A percentile compares a stretch with the other conserved stretches of the same genome.
Evolutionary conservation across 2,888 invertebrate species (phyloP).

Genomic region (Hanleya hanleyi): DNA sequence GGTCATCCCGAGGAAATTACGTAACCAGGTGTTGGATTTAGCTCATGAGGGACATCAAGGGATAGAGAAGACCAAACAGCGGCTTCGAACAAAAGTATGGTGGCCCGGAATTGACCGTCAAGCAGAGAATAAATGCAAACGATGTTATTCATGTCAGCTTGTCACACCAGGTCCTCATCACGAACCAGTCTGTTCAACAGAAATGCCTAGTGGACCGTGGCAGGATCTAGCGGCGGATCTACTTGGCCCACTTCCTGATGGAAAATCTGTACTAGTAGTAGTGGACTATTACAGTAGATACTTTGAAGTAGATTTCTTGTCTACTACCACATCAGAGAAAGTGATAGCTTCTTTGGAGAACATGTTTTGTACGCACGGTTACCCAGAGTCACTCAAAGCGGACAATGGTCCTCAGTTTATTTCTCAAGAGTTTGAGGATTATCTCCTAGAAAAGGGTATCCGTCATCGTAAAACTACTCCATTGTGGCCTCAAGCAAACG

Average conservation of each 20-base stretch:
- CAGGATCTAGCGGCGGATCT: conserved; percentile 40
- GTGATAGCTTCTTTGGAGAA: conserved; percentile 32
- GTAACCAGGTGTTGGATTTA: conserved; percentile 4
- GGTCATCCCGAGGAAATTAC: conserved; percentile 7
- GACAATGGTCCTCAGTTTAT: conserved; percentile 43
- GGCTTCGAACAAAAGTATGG: conserved; percentile 15
- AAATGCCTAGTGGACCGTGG: conserved; percentile 36
- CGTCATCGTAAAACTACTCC: conserved; percentile 33
- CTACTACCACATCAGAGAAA: conserved; percentile 29
- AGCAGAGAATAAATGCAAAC: background rate
- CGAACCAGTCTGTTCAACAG: conserved; percentile 30
- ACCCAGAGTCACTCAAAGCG: conserved; percentile 29
- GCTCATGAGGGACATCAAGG: conserved; percentile 28
- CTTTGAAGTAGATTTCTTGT: conserved; percentile 32
- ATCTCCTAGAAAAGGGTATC: conserved; percentile 32
- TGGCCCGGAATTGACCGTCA: conserved; percentile 16
- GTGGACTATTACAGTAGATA: conserved; percentile 46
- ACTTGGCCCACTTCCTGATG: conserved; percentile 38
- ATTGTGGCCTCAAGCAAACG: conserved; percentile 38
- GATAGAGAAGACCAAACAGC: conserved; percentile 9
- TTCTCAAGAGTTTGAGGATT: conserved; percentile 25
- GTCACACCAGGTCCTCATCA: background rate
- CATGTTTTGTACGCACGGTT: conserved; percentile 38
- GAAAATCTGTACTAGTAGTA: conserved; percentile 36
- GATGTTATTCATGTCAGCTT: conserved; percentile 8